These are phyloP conservation scores for Caenorhabditis brenneri DNA, from an alignment of 1,140 invertebrate species.

Conservation along the genomic window DNA sequence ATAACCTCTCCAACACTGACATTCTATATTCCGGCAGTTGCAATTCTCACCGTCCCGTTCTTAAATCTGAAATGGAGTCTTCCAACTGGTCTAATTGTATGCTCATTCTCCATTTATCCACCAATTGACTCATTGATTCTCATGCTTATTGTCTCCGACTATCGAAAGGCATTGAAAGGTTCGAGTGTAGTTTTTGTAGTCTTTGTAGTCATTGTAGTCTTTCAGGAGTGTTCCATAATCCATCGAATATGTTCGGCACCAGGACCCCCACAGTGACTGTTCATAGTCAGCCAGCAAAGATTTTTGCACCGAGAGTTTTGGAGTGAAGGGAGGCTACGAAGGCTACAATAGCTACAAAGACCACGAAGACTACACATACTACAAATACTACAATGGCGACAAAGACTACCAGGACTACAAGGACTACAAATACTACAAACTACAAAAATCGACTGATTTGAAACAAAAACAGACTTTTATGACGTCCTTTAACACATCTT, in stretches of 20 bases:
- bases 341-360: no score
- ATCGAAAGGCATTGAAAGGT: background rate
- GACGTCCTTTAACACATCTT: no score
- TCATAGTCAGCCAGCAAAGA: no score
- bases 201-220: background rate
- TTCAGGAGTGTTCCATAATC: background rate
- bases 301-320: no score
- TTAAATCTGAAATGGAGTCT: background rate
- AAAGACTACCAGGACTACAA: no score
- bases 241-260: background rate
- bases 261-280: no score
- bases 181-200: background rate
- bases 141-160: background rate
- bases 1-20: background rate
- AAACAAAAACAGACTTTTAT: no score
- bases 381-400: no score
- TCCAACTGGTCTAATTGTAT: background rate
- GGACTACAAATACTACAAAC: no score
- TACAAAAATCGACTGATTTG: no score
- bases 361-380: no score
- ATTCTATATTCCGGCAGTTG: background rate
- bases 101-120: constrained; percentile 7
- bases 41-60: background rate
- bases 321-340: no score
- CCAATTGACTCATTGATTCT: background rate